Percentiles rank a stretch among this genome's conserved stretches.
phyloP scores from a whole-genome alignment of 2,888 invertebrate genomes.

The Anthophora plumipes region DNA sequence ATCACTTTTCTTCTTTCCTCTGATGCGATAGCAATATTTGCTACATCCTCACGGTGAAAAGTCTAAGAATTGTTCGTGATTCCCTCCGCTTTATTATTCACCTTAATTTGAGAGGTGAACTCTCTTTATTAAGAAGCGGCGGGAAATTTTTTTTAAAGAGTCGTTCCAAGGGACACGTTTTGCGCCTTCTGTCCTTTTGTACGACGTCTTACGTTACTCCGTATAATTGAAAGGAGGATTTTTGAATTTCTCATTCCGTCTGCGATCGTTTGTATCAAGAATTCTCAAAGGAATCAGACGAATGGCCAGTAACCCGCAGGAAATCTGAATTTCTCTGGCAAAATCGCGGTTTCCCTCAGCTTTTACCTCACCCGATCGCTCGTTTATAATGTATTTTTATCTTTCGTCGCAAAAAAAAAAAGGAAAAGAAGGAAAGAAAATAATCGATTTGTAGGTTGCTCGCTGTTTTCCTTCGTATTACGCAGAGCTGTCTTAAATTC shows the following conservation, averaged over 20 bases:
- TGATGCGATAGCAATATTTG: not conserved
- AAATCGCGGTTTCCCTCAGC: constrained; percentile 3
- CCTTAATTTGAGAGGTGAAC: constrained; percentile 79
- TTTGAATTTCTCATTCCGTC: not conserved
- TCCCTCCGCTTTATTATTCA: constrained; percentile 68
- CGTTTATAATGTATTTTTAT: constrained; percentile 27
- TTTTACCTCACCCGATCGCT: constrained; percentile 24
- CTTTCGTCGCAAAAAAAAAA: constrained; percentile 17
- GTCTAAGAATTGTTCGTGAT: not conserved
- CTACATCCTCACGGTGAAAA: not conserved
- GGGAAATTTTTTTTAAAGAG: constrained; percentile 5
- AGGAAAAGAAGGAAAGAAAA: too few relatives aligned
- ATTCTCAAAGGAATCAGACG: not conserved
- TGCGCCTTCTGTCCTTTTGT: not conserved
- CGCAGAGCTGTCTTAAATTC: constrained; percentile 36
- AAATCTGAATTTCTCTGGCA: constrained; percentile 28
- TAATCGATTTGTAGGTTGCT: constrained; percentile 31
- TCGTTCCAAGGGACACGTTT: not conserved
- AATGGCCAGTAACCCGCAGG: not conserved
- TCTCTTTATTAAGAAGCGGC: constrained; percentile 17
- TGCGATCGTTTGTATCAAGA: constrained; percentile 2
- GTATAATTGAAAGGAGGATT: not conserved
- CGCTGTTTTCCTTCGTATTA: constrained; percentile 21
- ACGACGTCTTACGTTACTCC: not conserved
- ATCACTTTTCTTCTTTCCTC: not conserved